A percentile compares a stretch with the other conserved stretches of the same genome.
Evolutionary conservation across 2,797 vertebrate species (phyloP).

Genomic region (Chromis chromis): DNA sequence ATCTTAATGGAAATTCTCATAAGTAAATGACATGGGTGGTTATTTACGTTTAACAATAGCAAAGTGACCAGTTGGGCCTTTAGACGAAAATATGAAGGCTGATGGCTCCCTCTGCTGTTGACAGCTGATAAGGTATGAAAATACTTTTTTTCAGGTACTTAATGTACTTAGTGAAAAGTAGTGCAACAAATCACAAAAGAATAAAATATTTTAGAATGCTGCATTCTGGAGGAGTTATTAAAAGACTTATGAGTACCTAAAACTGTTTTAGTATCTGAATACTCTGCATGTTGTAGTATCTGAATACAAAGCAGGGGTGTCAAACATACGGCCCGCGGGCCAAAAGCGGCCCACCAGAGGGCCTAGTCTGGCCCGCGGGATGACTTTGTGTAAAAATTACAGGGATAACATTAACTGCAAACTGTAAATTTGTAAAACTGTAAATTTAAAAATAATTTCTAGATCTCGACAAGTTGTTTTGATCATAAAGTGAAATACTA

Average conservation of each 20-base stretch:
- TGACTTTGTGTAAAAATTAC: too few relatives aligned
- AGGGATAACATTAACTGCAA: too few relatives aligned
- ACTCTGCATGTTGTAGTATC: not conserved
- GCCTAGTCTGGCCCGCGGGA: too few relatives aligned
- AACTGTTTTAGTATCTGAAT: not conserved
- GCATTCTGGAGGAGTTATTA: not conserved
- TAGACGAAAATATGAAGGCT: slow-evolving; percentile 17
- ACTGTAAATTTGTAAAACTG: too few relatives aligned
- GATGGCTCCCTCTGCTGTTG: slow-evolving; percentile 69
- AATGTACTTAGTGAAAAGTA: not conserved
- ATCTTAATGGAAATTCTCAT: not conserved
- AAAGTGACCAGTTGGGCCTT: not conserved
- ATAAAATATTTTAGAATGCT: not conserved
- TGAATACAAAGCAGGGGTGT: too few relatives aligned
- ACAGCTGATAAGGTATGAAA: not conserved
- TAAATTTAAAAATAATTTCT: too few relatives aligned
- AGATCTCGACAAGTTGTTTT: too few relatives aligned
- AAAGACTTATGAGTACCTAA: not conserved
- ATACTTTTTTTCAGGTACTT: not conserved
- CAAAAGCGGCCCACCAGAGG: too few relatives aligned
- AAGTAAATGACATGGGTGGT: not conserved
- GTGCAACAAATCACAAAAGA: not conserved
- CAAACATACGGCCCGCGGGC: too few relatives aligned
- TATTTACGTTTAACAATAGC: not conserved
- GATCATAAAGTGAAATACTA: too few relatives aligned